Conservation (phyloP, 2,888 invertebrate species). For the Drosophila leonis region DNA sequence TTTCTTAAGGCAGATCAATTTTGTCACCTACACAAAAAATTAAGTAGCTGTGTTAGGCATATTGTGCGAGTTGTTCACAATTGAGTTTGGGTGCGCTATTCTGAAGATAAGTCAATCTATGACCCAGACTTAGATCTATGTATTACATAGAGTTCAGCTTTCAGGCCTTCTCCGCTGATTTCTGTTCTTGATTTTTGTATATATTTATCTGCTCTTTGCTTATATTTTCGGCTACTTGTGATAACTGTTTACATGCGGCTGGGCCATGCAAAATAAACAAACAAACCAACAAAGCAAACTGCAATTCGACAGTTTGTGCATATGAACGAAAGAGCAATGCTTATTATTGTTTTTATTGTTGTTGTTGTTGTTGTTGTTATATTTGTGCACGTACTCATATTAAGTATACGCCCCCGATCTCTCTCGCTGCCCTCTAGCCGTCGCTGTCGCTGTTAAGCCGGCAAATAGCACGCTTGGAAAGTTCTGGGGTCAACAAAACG, state of each 20-base stretch:
- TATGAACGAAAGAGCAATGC: slow-evolving; percentile 43
- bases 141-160: neutral
- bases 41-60: no score
- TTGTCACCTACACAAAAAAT: no score
- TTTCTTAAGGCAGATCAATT: no score
- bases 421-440: fast-evolving
- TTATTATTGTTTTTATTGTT: slow-evolving; percentile 28
- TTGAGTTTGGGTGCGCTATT: no score
- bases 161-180: neutral
- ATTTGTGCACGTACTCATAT: slow-evolving; percentile 20
- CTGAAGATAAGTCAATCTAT: no score
- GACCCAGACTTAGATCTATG: no score
- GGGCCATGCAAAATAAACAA: slow-evolving; percentile 40
- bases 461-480: slow-evolving; percentile 64
- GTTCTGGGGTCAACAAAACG: slow-evolving; percentile 67
- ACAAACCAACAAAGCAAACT: slow-evolving; percentile 6
- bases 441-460: slow-evolving; percentile 2
- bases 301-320: slow-evolving; percentile 46
- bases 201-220: neutral
- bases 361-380: neutral
- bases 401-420: neutral
- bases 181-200: neutral
- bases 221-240: slow-evolving; percentile 15
- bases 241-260: slow-evolving; percentile 39
- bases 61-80: no score